Percentiles rank a stretch among this genome's conserved stretches.
phyloP scores from a whole-genome alignment of 2,797 vertebrate species.

The Cheirogaleus major region DNA sequence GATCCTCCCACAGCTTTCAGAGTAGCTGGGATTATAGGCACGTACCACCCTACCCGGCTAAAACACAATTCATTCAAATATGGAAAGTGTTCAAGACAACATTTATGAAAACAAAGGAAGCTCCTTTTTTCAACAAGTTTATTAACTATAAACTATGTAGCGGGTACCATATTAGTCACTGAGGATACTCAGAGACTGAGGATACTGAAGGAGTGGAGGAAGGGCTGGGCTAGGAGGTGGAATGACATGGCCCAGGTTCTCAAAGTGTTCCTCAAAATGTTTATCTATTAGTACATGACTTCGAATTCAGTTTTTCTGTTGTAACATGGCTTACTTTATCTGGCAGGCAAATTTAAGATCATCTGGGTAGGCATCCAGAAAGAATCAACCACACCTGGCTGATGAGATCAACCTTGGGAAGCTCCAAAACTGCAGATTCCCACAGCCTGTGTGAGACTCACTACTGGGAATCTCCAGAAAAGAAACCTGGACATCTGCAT shows the following conservation, averaged over 20 bases:
- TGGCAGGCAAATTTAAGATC: background rate
- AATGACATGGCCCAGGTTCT: background rate
- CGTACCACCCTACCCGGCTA: too few relatives aligned
- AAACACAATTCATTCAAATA: background rate
- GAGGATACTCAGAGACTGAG: background rate
- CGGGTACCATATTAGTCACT: background rate
- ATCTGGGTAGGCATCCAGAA: background rate
- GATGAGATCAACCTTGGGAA: background rate
- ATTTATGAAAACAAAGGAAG: background rate
- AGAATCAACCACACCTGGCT: background rate
- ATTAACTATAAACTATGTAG: background rate
- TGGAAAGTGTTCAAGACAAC: background rate
- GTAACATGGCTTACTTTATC: background rate
- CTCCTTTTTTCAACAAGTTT: background rate
- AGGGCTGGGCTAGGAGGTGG: background rate
- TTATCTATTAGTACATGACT: background rate
- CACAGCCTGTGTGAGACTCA: background rate
- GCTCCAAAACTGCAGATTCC: background rate
- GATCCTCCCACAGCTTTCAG: background rate
- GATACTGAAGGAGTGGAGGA: fast-evolving
- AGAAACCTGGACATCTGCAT: background rate
- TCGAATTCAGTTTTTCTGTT: background rate
- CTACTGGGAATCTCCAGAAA: background rate
- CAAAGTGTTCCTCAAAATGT: background rate
- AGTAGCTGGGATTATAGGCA: background rate